Evolutionary conservation across 2,113 vertebrate species (phyloP).

Genomic region (Rattus norvegicus): GRCr8 NC_086039.1:131537501-131538000

Average conservation of each 20-base stretch:
- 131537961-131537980: conserved; percentile 76
- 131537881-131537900: conserved; percentile 50
- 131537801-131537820: conserved; percentile 54
- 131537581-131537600: background rate
- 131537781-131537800: background rate
- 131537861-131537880: conserved; percentile 54
- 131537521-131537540: background rate
- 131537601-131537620: background rate
- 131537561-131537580: background rate
- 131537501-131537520: conserved; percentile 44
- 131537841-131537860: conserved; percentile 51
- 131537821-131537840: background rate
- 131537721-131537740: background rate
- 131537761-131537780: conserved; percentile 71
- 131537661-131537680: background rate
- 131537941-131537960: conserved; percentile 58
- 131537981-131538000: conserved; percentile 75
- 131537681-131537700: background rate
- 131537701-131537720: background rate
- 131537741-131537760: conserved; percentile 42
- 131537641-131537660: background rate
- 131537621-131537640: background rate
- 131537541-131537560: background rate
- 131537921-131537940: conserved; percentile 78
- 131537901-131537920: conserved; percentile 76